A percentile compares a stretch with the other conserved stretches of the same genome.
Conservation (phyloP, 2,797 vertebrate genomes). For the Siniperca obscura region DNA sequence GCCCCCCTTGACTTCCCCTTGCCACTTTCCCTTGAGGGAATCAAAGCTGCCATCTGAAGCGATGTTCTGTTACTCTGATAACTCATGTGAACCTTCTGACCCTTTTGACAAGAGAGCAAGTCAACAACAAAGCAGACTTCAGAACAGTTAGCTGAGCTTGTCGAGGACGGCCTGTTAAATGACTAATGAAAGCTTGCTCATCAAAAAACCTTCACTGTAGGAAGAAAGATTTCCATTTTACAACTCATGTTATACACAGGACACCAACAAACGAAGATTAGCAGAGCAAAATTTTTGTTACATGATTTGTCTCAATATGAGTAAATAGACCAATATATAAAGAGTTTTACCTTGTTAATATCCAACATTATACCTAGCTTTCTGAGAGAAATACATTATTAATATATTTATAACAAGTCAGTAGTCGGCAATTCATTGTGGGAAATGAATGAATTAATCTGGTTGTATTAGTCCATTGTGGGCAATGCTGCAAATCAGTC, state of each 20-base stretch:
- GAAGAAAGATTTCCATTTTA: background rate
- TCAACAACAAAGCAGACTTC: background rate
- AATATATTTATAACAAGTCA: background rate
- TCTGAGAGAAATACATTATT: background rate
- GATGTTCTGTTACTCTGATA: background rate
- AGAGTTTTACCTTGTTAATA: background rate
- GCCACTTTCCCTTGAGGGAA: conserved; percentile 5
- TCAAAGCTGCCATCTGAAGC: conserved; percentile 17
- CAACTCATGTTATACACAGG: background rate
- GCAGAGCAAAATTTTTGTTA: background rate
- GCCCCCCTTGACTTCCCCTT: background rate
- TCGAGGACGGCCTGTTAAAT: background rate
- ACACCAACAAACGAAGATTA: background rate
- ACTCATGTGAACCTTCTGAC: conserved; percentile 17
- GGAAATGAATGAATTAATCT: background rate
- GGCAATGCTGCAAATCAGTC: no score
- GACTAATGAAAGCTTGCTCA: no score
- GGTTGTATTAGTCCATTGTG: background rate
- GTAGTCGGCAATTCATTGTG: background rate
- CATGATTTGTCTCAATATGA: no score
- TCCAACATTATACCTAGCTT: background rate
- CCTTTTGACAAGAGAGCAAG: background rate
- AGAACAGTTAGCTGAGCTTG: background rate
- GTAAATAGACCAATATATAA: background rate
- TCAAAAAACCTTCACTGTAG: no score